Conservation (phyloP, 2,888 invertebrate species). For the Tuta absoluta region DNA sequence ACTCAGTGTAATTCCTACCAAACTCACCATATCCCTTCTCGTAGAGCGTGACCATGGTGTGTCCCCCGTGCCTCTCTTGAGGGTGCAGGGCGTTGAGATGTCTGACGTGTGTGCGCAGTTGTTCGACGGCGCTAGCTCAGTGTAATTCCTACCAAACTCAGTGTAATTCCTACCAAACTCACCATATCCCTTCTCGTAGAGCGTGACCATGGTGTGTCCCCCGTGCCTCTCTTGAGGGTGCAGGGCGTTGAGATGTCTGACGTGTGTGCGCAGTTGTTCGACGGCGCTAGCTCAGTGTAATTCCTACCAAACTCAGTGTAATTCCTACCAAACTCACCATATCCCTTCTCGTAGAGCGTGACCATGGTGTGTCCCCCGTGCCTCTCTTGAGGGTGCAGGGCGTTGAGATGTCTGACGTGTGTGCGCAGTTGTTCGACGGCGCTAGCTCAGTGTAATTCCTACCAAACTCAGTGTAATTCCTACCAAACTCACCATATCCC, state of each 20-base stretch:
- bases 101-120: no score
- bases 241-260: slow-evolving; percentile 94
- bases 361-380: slow-evolving; percentile 81
- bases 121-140: no score
- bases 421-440: slow-evolving; percentile 84
- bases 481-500: slow-evolving; percentile 81
- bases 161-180: background rate
- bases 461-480: slow-evolving; percentile 35
- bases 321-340: slow-evolving; percentile 76
- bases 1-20: no score
- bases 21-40: no score
- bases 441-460: background rate
- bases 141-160: no score
- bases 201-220: slow-evolving; percentile 64
- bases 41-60: no score
- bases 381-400: slow-evolving; percentile 90
- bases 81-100: no score
- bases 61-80: no score
- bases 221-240: slow-evolving; percentile 89
- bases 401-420: slow-evolving; percentile 95
- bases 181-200: slow-evolving; percentile 82
- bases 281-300: background rate
- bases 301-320: background rate
- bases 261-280: slow-evolving; percentile 91
- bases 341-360: slow-evolving; percentile 52